phyloP scores from a whole-genome alignment of 2,888 invertebrate genomes.

The Eristalinus sepulchralis region DNA sequence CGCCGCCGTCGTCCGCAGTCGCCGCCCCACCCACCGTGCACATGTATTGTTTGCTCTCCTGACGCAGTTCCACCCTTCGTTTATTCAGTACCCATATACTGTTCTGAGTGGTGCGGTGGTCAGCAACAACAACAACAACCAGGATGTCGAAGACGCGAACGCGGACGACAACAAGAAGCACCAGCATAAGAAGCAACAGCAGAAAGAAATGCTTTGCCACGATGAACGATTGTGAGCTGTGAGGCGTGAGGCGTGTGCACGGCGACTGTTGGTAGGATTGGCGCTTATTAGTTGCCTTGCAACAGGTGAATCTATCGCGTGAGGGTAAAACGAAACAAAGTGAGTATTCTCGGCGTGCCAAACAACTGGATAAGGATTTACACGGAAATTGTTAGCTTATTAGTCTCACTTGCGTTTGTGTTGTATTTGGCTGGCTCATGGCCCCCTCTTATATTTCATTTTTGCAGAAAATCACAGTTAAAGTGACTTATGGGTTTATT shows the following conservation, averaged over 20 bases:
- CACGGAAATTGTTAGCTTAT: slow-evolving; percentile 48
- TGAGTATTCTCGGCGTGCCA: slow-evolving; percentile 41
- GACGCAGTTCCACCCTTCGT: slow-evolving; percentile 56
- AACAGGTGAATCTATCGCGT: slow-evolving; percentile 60
- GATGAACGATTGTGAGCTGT: neutral
- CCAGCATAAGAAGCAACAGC: neutral
- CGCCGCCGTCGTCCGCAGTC: neutral
- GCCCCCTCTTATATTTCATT: neutral
- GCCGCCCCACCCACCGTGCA: neutral
- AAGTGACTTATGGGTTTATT: slow-evolving; percentile 38
- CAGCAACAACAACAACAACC: neutral
- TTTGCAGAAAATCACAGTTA: slow-evolving; percentile 25
- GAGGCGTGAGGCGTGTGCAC: neutral
- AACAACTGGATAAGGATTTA: slow-evolving; percentile 51
- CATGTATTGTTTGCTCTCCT: slow-evolving; percentile 59
- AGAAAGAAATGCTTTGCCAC: slow-evolving; percentile 18
- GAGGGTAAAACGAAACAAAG: slow-evolving; percentile 25
- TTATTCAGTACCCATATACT: slow-evolving; percentile 17
- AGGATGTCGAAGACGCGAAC: neutral
- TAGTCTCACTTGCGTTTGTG: slow-evolving; percentile 45
- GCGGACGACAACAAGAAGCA: neutral
- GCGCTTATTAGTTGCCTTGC: slow-evolving; percentile 42
- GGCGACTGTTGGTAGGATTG: slow-evolving; percentile 10
- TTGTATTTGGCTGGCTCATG: slow-evolving; percentile 1
- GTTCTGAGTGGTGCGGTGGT: slow-evolving; percentile 15